Conservation (phyloP, 2,113 vertebrate genomes). For the Podilymbus podiceps region DNA sequence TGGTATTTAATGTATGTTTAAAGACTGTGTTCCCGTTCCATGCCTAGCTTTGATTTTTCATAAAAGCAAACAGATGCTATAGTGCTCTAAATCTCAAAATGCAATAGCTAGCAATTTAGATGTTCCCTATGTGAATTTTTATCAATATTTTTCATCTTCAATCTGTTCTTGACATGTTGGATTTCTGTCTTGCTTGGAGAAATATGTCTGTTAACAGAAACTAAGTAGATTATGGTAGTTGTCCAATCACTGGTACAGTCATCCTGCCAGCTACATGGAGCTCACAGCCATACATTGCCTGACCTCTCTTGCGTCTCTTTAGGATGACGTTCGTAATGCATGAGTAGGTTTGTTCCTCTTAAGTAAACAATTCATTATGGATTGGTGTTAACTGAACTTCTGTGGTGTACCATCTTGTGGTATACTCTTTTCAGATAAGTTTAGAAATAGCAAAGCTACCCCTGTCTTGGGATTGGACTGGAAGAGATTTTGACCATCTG, state of each 20-base stretch:
- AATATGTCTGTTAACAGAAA: background rate
- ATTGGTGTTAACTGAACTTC: background rate
- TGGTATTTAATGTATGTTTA: background rate
- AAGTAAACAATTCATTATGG: background rate
- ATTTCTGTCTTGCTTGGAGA: background rate
- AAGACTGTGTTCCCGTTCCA: background rate
- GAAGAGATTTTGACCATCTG: background rate
- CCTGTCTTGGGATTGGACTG: background rate
- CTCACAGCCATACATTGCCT: background rate
- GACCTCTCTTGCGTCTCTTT: background rate
- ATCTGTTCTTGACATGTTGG: background rate
- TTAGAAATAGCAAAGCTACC: background rate
- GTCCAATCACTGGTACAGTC: background rate
- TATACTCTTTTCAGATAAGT: background rate
- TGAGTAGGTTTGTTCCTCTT: background rate
- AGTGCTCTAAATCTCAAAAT: background rate
- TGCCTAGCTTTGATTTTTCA: background rate
- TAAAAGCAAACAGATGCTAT: background rate
- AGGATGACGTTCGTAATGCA: rapidly evolving
- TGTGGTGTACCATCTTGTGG: background rate
- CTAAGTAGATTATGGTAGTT: background rate
- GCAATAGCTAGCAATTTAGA: background rate
- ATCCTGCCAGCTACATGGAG: background rate
- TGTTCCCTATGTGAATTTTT: background rate
- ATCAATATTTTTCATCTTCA: background rate